A percentile compares a stretch with the other conserved stretches of the same genome.
Conservation (phyloP, 2,888 invertebrate genomes). For the Erebia epiphron region DNA sequence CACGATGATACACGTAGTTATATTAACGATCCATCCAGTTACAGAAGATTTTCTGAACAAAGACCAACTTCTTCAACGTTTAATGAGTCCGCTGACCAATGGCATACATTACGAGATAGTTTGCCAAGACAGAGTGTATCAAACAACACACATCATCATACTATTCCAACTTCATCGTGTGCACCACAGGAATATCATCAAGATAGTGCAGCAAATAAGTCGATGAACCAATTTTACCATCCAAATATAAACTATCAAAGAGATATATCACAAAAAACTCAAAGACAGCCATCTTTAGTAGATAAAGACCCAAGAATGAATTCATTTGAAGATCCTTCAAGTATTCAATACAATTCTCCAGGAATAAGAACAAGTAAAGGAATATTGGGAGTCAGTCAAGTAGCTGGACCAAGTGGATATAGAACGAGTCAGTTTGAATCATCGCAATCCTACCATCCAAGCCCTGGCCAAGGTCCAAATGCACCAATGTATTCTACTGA, state of each 20-base stretch:
- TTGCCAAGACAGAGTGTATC: constrained; percentile 13
- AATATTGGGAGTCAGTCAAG: constrained; percentile 26
- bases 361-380: constrained; percentile 20
- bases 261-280: background rate
- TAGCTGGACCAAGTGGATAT: constrained; percentile 32
- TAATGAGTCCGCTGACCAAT: constrained; percentile 26
- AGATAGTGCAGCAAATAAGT: background rate
- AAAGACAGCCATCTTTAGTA: background rate
- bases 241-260: constrained; percentile 10
- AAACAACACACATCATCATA: constrained; percentile 9
- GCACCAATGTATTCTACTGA: background rate
- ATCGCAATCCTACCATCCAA: background rate
- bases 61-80: constrained; percentile 29
- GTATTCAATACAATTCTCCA: background rate
- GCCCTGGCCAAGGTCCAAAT: background rate
- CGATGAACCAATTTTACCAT: background rate
- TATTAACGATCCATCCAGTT: constrained; percentile 29
- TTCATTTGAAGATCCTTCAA: background rate
- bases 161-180: background rate
- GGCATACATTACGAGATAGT: constrained; percentile 35
- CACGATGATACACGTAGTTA: background rate
- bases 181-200: background rate
- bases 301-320: background rate
- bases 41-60: constrained; percentile 26
- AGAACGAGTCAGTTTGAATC: background rate